phyloP scores from a whole-genome alignment of 2,888 invertebrate genomes.

The Carcina quercana region DNA sequence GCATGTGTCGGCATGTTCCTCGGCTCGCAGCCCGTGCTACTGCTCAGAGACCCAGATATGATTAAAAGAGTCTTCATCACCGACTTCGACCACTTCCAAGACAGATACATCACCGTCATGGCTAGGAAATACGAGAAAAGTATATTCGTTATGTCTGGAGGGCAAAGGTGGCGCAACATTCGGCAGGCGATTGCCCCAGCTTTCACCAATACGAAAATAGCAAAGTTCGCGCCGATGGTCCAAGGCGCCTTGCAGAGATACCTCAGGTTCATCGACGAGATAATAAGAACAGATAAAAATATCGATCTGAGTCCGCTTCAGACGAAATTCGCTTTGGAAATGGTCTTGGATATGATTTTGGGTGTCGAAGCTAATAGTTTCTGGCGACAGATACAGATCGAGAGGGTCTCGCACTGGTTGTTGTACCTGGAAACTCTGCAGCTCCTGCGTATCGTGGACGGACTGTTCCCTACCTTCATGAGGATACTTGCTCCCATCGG shows the following conservation, averaged over 20 bases:
- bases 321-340: background rate
- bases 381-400: no score
- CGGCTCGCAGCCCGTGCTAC: background rate
- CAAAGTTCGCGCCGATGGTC: background rate
- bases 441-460: no score
- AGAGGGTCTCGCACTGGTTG: no score
- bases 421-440: no score
- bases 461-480: no score
- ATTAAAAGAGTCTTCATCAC: conserved; percentile 2
- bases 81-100: background rate
- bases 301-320: background rate
- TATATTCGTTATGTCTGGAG: background rate
- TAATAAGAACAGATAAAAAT: background rate
- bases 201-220: conserved; percentile 1
- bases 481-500: no score
- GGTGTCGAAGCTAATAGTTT: background rate
- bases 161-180: background rate
- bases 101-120: no score
- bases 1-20: conserved; percentile 1
- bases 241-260: background rate
- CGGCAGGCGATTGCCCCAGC: background rate
- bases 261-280: background rate
- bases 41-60: conserved; percentile 2
- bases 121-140: background rate
- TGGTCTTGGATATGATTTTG: background rate